These are phyloP conservation scores for Lepidothrix coronata DNA, from an alignment of 2,113 vertebrate genomes.

Conservation along the genomic window DNA sequence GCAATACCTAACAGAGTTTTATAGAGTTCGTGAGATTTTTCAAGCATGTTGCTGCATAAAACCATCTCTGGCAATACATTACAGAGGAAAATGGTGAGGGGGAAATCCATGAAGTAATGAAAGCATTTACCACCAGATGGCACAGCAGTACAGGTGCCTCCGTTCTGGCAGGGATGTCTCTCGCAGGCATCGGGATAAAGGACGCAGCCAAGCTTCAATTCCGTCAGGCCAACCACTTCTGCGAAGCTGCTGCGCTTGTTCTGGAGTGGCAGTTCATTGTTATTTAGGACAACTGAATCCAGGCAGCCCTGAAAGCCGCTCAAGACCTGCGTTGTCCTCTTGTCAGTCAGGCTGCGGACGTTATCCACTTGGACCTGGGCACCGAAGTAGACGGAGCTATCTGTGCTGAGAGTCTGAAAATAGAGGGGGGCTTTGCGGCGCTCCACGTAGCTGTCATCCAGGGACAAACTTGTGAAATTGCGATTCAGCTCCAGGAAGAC, in stretches of 20 bases:
- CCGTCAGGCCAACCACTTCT: conserved; percentile 92
- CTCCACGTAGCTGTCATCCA: conserved; percentile 94
- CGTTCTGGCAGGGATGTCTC: conserved; percentile 87
- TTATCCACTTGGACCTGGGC: conserved; percentile 89
- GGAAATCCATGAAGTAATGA: not conserved
- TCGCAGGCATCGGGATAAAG: conserved; percentile 90
- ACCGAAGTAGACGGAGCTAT: conserved; percentile 90
- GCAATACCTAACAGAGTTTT: conserved; percentile 56
- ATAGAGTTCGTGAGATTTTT: conserved; percentile 45
- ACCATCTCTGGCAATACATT: not conserved
- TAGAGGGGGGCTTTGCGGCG: conserved; percentile 82
- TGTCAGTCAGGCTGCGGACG: conserved; percentile 80
- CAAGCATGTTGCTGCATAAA: conserved; percentile 21
- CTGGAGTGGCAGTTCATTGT: conserved; percentile 90
- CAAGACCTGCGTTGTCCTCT: conserved; percentile 80
- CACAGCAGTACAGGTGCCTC: conserved; percentile 85
- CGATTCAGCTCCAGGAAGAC: conserved; percentile 90
- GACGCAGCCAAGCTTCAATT: conserved; percentile 91
- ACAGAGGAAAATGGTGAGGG: not conserved
- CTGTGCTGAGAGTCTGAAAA: conserved; percentile 78
- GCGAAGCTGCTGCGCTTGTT: conserved; percentile 93
- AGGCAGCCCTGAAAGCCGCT: conserved; percentile 96
- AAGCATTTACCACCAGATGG: conserved; percentile 87
- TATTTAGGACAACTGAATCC: conserved; percentile 89
- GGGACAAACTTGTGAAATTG: conserved; percentile 91